phyloP scores from a whole-genome alignment of 1,140 invertebrate genomes.

The Arctopsyche grandis region DNA sequence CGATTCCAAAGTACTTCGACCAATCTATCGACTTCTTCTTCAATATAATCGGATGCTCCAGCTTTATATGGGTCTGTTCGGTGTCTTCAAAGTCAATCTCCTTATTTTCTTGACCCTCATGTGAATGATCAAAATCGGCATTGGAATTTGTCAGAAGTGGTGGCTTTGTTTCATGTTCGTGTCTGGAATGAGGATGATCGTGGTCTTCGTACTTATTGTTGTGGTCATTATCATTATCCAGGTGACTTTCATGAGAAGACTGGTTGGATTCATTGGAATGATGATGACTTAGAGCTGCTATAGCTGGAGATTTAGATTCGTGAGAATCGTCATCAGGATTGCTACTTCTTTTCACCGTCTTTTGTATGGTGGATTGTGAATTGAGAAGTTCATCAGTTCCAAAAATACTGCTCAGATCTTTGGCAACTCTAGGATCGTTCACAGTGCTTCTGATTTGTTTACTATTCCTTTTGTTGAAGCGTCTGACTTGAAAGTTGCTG shows the following conservation, averaged over 20 bases:
- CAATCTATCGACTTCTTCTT: constrained; percentile 85
- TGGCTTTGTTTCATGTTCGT: constrained; percentile 53
- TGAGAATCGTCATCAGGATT: constrained; percentile 57
- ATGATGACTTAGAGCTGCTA: constrained; percentile 54
- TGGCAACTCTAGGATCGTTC: constrained; percentile 66
- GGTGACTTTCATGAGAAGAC: constrained; percentile 51
- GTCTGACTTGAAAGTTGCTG: constrained; percentile 59
- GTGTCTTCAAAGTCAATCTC: constrained; percentile 65
- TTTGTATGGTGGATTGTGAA: constrained; percentile 58
- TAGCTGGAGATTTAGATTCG: constrained; percentile 60
- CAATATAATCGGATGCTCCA: constrained; percentile 66
- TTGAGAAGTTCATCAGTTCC: constrained; percentile 58
- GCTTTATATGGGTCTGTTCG: constrained; percentile 63
- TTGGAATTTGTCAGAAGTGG: constrained; percentile 53
- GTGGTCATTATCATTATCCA: constrained; percentile 54
- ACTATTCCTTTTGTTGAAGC: constrained; percentile 50
- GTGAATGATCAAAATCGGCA: constrained; percentile 61
- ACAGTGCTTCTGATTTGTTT: constrained; percentile 59
- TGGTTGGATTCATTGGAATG: constrained; percentile 60
- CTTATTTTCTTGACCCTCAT: constrained; percentile 58
- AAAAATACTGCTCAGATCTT: constrained; percentile 68
- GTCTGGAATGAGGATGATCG: constrained; percentile 57
- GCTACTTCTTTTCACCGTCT: constrained; percentile 63
- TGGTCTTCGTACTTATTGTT: constrained; percentile 54
- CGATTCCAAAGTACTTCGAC: constrained; percentile 86